Conservation (phyloP, 1,140 invertebrate species). For the Phocides pigmalion region DNA sequence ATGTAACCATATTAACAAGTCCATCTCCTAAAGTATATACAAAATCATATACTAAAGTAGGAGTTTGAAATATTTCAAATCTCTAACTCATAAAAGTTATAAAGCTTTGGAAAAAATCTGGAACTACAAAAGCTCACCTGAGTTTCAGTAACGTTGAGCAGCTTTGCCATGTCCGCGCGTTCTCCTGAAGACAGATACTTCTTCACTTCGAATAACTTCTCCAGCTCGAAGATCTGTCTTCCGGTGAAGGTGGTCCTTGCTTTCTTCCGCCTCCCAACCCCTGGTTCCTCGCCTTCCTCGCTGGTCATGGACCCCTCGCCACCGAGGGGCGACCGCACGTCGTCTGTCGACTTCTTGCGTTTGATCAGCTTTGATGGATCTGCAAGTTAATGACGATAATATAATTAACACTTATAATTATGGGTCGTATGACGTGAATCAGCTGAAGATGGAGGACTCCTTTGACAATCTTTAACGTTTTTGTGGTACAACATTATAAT, state of each 20-base stretch:
- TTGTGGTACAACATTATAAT: too few relatives aligned
- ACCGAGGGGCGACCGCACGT: slow-evolving; percentile 87
- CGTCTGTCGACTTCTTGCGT: slow-evolving; percentile 78
- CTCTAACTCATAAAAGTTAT: too few relatives aligned
- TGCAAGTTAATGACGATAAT: slow-evolving; percentile 44
- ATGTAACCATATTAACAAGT: too few relatives aligned
- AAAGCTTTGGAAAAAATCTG: too few relatives aligned
- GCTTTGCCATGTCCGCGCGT: slow-evolving; percentile 95
- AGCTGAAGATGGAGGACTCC: too few relatives aligned
- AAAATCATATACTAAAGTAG: too few relatives aligned
- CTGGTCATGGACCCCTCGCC: slow-evolving; percentile 91
- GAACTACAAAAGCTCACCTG: slow-evolving; percentile 87
- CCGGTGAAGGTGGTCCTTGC: slow-evolving; percentile 97
- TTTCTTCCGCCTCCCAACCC: slow-evolving; percentile 94
- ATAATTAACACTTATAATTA: neutral
- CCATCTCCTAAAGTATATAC: too few relatives aligned
- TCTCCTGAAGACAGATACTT: slow-evolving; percentile 98
- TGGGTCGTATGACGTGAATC: too few relatives aligned
- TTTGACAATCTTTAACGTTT: too few relatives aligned
- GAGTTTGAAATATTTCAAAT: neutral
- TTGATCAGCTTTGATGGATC: slow-evolving; percentile 75
- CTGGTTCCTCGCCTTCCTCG: slow-evolving; percentile 86
- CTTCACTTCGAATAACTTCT: slow-evolving; percentile 97
- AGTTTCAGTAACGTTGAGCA: slow-evolving; percentile 97
- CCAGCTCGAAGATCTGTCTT: slow-evolving; percentile 97